Evolutionary conservation across 2,888 invertebrate species (phyloP).

Genomic region (Cephus pulcher): DNA sequence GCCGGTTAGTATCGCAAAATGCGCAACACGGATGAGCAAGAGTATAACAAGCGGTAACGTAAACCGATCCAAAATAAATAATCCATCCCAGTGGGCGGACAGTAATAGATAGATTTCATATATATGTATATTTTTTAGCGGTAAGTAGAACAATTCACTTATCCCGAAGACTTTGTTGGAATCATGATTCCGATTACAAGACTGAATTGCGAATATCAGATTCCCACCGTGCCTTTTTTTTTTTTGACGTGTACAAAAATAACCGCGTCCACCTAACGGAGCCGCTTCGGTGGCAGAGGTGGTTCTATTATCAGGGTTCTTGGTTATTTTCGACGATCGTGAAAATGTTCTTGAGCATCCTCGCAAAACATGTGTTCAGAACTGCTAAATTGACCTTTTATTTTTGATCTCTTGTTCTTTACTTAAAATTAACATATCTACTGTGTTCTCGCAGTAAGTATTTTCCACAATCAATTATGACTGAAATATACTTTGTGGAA

Average conservation of each 20-base stretch:
- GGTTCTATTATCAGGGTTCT: constrained; percentile 20
- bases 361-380: constrained; percentile 8
- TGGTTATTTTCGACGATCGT: constrained; percentile 17
- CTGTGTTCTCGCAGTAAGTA: not conserved
- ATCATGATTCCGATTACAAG: not conserved
- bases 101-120: not conserved
- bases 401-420: not conserved
- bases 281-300: constrained; percentile 15
- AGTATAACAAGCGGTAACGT: not conserved
- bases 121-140: not conserved
- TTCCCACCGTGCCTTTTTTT: constrained; percentile 3
- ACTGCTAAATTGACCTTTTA: not conserved
- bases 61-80: constrained; percentile 3
- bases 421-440: not conserved
- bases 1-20: not conserved
- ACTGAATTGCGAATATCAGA: not conserved
- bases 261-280: constrained; percentile 17
- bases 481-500: not conserved
- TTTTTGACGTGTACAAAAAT: constrained; percentile 16
- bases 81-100: not conserved
- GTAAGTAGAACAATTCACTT: not conserved
- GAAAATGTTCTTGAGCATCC: constrained; percentile 10
- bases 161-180: not conserved
- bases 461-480: not conserved
- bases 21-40: not conserved